Conservation (phyloP, 2,113 vertebrate genomes). For the Parotia lawesii region DNA sequence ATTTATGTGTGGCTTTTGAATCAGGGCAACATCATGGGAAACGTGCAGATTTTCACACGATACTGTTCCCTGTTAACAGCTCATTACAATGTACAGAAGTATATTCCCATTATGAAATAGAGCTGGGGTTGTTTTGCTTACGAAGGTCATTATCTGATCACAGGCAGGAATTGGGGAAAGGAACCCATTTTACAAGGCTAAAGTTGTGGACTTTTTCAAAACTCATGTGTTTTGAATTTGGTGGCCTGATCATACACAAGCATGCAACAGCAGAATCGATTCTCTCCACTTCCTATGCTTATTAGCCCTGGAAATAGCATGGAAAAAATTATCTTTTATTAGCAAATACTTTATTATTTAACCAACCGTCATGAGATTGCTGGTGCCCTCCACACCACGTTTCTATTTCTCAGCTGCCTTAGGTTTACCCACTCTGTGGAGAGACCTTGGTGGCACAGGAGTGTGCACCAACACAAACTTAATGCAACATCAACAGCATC, state of each 20-base stretch:
- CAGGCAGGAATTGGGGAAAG: not conserved
- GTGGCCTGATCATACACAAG: slow-evolving; percentile 7
- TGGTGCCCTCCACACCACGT: not conserved
- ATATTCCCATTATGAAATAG: slow-evolving; percentile 52
- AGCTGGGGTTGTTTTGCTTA: slow-evolving; percentile 54
- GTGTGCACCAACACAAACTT: not conserved
- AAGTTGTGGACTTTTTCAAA: slow-evolving; percentile 2
- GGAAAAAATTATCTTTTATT: slow-evolving; percentile 42
- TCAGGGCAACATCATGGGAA: slow-evolving; percentile 37
- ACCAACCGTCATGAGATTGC: not conserved
- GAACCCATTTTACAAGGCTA: slow-evolving; percentile 11
- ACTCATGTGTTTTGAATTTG: slow-evolving; percentile 52
- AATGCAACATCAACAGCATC: not conserved
- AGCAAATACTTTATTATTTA: slow-evolving; percentile 20
- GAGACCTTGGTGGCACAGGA: not conserved
- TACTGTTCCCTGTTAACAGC: slow-evolving; percentile 58
- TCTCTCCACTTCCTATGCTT: slow-evolving; percentile 44
- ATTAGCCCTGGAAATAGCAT: slow-evolving; percentile 42
- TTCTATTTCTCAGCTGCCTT: not conserved
- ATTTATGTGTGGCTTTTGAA: slow-evolving; percentile 43
- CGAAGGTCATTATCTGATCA: slow-evolving; percentile 56
- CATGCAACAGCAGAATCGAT: slow-evolving; percentile 40
- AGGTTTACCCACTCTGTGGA: not conserved
- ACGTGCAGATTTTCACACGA: slow-evolving; percentile 52
- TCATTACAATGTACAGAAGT: slow-evolving; percentile 53